Base-by-base conservation (phyloP, 2,888 invertebrate genomes). In the Tenthredo amoena region DNA sequence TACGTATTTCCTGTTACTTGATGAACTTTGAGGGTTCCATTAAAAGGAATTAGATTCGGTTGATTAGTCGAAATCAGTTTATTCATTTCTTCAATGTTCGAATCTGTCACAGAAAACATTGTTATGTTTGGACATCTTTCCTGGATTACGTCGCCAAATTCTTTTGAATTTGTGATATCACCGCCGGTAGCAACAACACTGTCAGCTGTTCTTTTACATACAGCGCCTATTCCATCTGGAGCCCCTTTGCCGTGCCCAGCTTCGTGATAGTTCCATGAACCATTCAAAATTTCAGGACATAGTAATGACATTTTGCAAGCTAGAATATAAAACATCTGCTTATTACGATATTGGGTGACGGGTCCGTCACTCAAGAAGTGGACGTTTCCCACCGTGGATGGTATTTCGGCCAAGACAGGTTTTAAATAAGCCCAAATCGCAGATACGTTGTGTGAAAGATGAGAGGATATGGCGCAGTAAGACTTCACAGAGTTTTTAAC, bases 331-430 rank as follows among this genome's bases (percentile, higher is more conserved):
- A 26, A 26, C 26, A 26, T 26, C 26, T 26, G 26, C 26, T 26
- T 26, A 86, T 91, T 92, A 40, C 91, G 86, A 86, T 92, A 91
- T 88, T 91, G 90, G 0, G 91, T 91, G 26, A 90, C 90, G 68
- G 91, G 91, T 71, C 91, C 88, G 87, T 93, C 91, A 77, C 90
- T 91, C 40, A 91, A 85, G 88, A 92, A 93, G 85, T 92, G 91
- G 43, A 89, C 79, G 72, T 87, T 87, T 86, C 89, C 77, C 79
- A 91, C 87, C 71, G 86, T 86, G 76, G 88, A 26, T 88, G 89
- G 87, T 43, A 89, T 74, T 85, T 65, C 47, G 85, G 71, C 84
- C 40, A 90, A 71, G 18, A 91, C 87, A n/a, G 90, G 89, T 87
- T 89, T 71, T 40, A 91, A 86, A 87, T 91, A 90, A 43, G 89